Conservation (phyloP, 2,113 vertebrate species). For the Harpagus bidentatus region DNA sequence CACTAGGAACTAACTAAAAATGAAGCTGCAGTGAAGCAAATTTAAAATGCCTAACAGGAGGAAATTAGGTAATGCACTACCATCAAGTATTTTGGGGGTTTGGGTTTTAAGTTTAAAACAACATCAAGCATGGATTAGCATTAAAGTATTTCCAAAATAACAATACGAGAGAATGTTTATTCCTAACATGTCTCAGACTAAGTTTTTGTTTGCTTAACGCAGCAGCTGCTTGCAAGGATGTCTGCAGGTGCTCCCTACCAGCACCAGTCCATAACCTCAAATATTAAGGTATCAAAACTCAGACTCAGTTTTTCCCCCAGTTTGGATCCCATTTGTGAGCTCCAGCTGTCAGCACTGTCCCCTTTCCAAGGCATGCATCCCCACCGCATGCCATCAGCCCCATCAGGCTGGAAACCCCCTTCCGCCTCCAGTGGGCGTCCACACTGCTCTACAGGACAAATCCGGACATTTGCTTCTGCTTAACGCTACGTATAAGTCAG, state of each 20-base stretch:
- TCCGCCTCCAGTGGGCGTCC: not conserved
- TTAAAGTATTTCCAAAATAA: not conserved
- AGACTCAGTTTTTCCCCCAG: not conserved
- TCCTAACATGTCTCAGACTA: not conserved
- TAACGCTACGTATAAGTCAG: not conserved
- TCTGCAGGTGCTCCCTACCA: not conserved
- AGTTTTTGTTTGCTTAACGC: not conserved
- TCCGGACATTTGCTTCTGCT: not conserved
- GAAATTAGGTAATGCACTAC: not conserved
- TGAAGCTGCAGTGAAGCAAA: not conserved
- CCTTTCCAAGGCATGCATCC: not conserved
- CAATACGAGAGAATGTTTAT: not conserved
- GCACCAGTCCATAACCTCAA: not conserved
- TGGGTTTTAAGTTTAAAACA: not conserved
- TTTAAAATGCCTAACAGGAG: not conserved
- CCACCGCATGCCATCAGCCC: rapidly evolving
- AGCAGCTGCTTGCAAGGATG: not conserved
- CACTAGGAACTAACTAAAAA: not conserved
- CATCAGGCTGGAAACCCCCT: not conserved
- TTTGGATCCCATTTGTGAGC: not conserved
- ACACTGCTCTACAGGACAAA: not conserved
- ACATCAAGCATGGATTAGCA: not conserved
- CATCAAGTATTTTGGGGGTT: not conserved
- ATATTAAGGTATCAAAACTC: not conserved
- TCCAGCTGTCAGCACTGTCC: not conserved